A percentile compares a stretch with the other conserved stretches of the same genome.
Evolutionary conservation across 2,888 invertebrate genomes (phyloP).

Genomic region (Opisthograptis luteolata): DNA sequence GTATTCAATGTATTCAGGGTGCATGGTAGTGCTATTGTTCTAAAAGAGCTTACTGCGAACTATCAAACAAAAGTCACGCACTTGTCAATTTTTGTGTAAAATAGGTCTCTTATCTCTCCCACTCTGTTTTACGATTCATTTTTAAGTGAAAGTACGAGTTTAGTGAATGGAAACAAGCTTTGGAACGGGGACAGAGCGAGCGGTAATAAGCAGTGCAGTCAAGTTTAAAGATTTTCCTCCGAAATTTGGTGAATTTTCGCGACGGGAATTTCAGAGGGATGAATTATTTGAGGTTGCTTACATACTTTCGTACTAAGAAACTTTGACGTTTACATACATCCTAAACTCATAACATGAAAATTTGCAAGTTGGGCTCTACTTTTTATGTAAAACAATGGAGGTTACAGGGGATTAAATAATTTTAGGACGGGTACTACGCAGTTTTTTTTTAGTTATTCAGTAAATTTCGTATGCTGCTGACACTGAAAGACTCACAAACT

Average conservation of each 20-base stretch:
- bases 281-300: background rate
- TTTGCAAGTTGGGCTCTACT: no score
- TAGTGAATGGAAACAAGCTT: slow-evolving; percentile 50
- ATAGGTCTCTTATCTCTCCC: slow-evolving; percentile 18
- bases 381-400: no score
- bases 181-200: slow-evolving; percentile 38
- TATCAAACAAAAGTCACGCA: no score
- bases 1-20: no score
- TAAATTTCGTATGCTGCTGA: no score
- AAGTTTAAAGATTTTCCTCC: background rate
- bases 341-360: background rate
- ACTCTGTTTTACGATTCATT: slow-evolving; percentile 45
- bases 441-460: no score
- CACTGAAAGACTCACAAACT: background rate
- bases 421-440: no score
- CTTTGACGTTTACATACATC: background rate
- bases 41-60: no score
- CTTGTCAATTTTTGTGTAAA: no score
- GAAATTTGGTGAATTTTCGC: slow-evolving; percentile 30
- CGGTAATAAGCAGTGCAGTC: slow-evolving; percentile 33
- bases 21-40: no score
- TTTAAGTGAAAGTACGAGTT: slow-evolving; percentile 46
- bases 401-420: no score
- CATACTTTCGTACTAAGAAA: slow-evolving; percentile 1
- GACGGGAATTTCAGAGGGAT: background rate